Base-by-base conservation (phyloP, 2,888 invertebrate species). In the Hypolimnas misippus region DNA sequence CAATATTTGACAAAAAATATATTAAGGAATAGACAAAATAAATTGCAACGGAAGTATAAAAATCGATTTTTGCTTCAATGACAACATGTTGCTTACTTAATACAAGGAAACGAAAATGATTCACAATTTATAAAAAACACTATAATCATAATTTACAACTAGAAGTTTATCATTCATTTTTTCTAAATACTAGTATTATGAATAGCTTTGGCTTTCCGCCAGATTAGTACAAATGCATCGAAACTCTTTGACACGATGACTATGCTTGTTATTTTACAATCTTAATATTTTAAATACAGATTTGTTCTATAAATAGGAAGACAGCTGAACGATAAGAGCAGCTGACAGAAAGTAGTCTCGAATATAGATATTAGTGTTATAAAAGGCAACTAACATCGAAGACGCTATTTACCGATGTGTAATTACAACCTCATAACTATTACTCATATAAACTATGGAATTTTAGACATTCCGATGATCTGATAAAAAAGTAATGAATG, bases 161-260 rank as follows among this genome's bases (percentile, higher is more conserved):
- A 42, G 5, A 44, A 21, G 21, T 44, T 44, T 12, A 38, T 44
- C 8, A 14, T 35, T 16, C 1, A n/a, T 33, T 31, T 12, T 25
- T 59, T 53, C n/a, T 42, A 31, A 44, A 42, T 52, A 42, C 29
- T 59, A 14, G 52, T 33, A 12, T 31, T 42, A 35, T 52, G 10
- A 42, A 52, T 52, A 58, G 25, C 19, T 21, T 46, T 59, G 53
- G 59, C 25, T 1, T 35, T 1, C 3, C 25, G 59, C 59, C 59
- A 46, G 46, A 35, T 35, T 59, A 14, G 16, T 33, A 46, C 3
- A 49, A 21, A 59, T 25, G 14, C 25, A 29, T 53, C 35, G 16
- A 33, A 59, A 44, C 17, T 3, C 25, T 53, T 44, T 40, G n/a
- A n/a, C n/a, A n/a, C n/a, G n/a, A n/a, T 35, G 1, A 42, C 1